phyloP scores from a whole-genome alignment of 2,113 vertebrate genomes.

The Benitochromis conjunctus region DNA sequence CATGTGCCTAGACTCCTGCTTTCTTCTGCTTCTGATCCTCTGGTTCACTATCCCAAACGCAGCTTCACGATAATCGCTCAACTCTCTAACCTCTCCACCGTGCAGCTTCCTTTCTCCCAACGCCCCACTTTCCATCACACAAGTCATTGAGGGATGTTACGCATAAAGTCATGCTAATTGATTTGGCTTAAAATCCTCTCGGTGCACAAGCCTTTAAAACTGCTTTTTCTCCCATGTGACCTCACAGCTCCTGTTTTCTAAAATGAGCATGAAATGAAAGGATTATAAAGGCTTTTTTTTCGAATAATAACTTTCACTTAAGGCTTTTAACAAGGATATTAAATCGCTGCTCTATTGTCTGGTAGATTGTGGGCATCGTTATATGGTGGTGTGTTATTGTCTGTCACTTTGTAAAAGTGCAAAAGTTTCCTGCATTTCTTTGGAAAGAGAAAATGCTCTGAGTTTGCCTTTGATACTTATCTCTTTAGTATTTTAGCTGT shows the following conservation, averaged over 20 bases:
- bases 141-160: neutral
- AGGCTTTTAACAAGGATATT: neutral
- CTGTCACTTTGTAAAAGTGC: neutral
- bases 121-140: neutral
- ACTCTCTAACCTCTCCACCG: neutral
- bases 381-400: neutral
- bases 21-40: neutral
- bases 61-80: neutral
- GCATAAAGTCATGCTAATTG: conserved; percentile 30
- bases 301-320: neutral
- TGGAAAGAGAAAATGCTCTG: neutral
- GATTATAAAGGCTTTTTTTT: neutral
- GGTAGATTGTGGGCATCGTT: neutral
- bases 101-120: neutral
- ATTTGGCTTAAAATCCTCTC: conserved; percentile 34
- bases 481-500: neutral
- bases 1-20: neutral
- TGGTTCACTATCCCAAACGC: neutral
- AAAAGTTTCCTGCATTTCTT: neutral
- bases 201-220: neutral
- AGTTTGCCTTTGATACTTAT: neutral
- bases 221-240: neutral
- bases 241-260: neutral
- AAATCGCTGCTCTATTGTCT: neutral
- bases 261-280: conserved; percentile 39